phyloP scores from a whole-genome alignment of 1,140 invertebrate species.

The Neodiprion virginianus region DNA sequence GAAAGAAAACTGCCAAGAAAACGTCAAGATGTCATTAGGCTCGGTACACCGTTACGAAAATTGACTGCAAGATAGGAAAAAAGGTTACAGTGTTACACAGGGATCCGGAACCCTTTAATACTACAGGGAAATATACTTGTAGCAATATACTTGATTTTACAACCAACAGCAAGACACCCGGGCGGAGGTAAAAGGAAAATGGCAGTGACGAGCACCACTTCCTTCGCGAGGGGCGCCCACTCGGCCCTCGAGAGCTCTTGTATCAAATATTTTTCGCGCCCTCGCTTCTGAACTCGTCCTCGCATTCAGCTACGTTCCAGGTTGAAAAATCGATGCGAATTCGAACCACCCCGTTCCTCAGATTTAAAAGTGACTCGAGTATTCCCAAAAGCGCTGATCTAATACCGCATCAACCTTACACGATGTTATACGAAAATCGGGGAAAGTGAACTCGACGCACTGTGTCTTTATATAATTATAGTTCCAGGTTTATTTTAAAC shows the following conservation, averaged over 20 bases:
- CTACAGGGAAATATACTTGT: background rate
- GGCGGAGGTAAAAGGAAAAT: background rate
- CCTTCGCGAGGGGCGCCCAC: background rate
- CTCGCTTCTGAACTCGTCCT: too few species aligned
- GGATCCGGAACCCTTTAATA: background rate
- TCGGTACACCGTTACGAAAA: background rate
- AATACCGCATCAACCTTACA: too few species aligned
- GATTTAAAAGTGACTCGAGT: too few species aligned
- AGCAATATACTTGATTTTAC: conserved; percentile 8
- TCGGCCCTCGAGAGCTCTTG: background rate
- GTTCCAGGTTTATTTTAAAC: too few species aligned
- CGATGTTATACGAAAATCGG: too few species aligned
- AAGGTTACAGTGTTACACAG: background rate
- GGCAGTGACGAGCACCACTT: background rate
- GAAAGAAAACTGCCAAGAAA: background rate
- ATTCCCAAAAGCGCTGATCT: too few species aligned
- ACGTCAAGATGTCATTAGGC: conserved; percentile 2
- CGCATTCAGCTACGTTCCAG: too few species aligned
- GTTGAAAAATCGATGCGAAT: too few species aligned
- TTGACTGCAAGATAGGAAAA: background rate
- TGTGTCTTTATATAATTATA: too few species aligned
- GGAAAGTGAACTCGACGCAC: too few species aligned
- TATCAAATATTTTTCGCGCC: too few species aligned
- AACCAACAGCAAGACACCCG: background rate
- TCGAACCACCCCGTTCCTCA: too few species aligned